Base-by-base conservation (phyloP, 2,113 vertebrate species). In the Phaethon lepturus region DNA sequence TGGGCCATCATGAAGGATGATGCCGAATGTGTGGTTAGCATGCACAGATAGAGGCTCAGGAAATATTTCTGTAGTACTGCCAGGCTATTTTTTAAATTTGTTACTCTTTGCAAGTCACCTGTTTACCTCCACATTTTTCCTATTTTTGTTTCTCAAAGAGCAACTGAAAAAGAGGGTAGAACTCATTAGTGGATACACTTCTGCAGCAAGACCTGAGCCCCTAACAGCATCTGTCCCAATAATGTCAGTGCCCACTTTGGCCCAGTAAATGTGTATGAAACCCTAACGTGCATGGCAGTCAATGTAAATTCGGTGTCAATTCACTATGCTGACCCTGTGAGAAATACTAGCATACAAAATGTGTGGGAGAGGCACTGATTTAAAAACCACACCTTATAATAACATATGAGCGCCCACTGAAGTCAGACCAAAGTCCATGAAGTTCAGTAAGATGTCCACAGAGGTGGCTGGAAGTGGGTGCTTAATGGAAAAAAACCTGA, bases 1-100 rank as follows among this genome's bases (percentile, higher is more conserved):
- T 17, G 84, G 45, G 47, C 77, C 52, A 56, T 78, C 35, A 33
- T 11, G 40, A 85, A 49, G 19, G 49, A 35, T 60, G 23, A 9
- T 47, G 16, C 4, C 3, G 5, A 64, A 44, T 40, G 5, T 0
- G 0, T 35, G 23, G 8, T 66, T 76, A 7, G 11, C 49, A n/a
- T 42, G 56, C 29, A 20, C 0, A 0, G 29, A 56, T 6, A 69
- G 44, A 60, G 11, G 19, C 16, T 63, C 74, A 38, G 76, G 29
- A 87, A 77, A 44, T 56, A 16, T 55, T 93, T 59, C 52, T 71
- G 2, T 25, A 29, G 28, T 62, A 24, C 10, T 56, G 10, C 69
- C n/a, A 31, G 31, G 29, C 9, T 72, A 5, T 60, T 76, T 67
- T 62, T 9, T 0, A 9, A 31, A 80, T 22, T 17, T 58, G 9